Base-by-base conservation (phyloP, 2,888 invertebrate species). In the Coelopa pilipes region DNA sequence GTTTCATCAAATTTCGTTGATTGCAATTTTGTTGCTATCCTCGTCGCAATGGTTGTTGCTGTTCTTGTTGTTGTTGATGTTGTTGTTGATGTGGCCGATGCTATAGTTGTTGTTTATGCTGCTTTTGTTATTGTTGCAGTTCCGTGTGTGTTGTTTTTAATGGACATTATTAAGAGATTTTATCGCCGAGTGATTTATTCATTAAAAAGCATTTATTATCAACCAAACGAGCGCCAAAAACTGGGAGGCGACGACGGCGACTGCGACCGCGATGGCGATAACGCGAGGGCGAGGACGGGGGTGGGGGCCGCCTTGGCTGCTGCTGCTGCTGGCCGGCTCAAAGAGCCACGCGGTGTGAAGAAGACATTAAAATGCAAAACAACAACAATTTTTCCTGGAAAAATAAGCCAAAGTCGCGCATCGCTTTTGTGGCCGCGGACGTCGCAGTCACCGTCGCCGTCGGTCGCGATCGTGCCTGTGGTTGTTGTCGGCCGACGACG, bases 151-250 rank as follows among this genome's bases (percentile, higher is more conserved):
- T 78, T 74, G 77, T 76, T 74, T 83, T 84, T 84, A 84, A 83
- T 85, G 84, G 81, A 83, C 83, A 82, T 84, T 85, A 86, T 85
- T 86, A 86, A 87, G 82, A 85, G 86, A 87, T 87, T 82, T 87
- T 86, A 86, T 86, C 86, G 79, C 80, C 80, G 84, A 84, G 84
- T 86, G 86, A 86, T 86, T 86, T 86, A 86, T 86, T 86, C 87
- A 86, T 86, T 86, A 85, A 85, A 84, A 83, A 82, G 81, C 86
- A 86, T 85, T 85, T 85, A 85, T 86, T 86, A 86, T 81, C 81
- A 79, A 80, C 80, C 81, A 83, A 71, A 65, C 57, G 55, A 50
- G 63, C 53, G 46, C 55, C 63, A 71, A 65, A 71, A 63, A 53
- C 63, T 34, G 34, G 34, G 34, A 34, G 34, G 34, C 34, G 34